Evolutionary conservation across 2,888 invertebrate species (phyloP), one percentile per base, ranked within the genome.

Genomic region (Eumacrocentrus americanus): DNA sequence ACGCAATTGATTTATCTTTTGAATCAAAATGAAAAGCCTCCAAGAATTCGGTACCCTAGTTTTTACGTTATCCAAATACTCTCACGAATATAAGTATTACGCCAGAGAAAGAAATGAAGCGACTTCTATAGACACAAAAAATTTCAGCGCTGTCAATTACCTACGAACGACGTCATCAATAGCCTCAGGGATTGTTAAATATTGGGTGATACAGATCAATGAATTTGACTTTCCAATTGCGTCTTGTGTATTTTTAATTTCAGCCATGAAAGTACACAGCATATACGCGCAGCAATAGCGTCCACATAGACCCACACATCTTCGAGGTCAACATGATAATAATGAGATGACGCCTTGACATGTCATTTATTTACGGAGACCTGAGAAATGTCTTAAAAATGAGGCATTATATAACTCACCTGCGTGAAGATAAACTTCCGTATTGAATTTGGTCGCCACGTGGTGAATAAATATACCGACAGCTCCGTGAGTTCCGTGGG

Each of bases 401-500:
- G n/a, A n/a, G n/a, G n/a, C n/a, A 14, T 44, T 56, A 14, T 6
- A 48, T 23, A 25, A 82, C 82, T 78, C 84, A 89, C 89, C 89
- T 88, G 89, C 84, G 79, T 88, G 85, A 81, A 86, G 84, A 62
- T 84, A 84, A 56, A 85, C 81, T 64, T 85, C 84, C 12, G 84
- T 82, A 25, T 87, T 88, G 72, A 88, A 89, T 60, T 85, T 85
- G 67, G 81, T 83, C 63, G 84, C 82, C 50, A 86, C 84, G 56
- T 87, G 86, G 57, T 85, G 83, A 62, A 86, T 81, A 59, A 89
- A 78, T 40, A 88, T 83, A 7, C 87, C 87, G 25, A 84, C 83
- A n/a, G 88, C 87, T 38, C 88, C 85, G 68, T 92, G 90, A 67
- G 91, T 81, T 0, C 93, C 93, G 72, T 91, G 89, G 16, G 89